Base-by-base conservation (phyloP, 2,888 invertebrate species). In the Caradrina kadenii region DNA sequence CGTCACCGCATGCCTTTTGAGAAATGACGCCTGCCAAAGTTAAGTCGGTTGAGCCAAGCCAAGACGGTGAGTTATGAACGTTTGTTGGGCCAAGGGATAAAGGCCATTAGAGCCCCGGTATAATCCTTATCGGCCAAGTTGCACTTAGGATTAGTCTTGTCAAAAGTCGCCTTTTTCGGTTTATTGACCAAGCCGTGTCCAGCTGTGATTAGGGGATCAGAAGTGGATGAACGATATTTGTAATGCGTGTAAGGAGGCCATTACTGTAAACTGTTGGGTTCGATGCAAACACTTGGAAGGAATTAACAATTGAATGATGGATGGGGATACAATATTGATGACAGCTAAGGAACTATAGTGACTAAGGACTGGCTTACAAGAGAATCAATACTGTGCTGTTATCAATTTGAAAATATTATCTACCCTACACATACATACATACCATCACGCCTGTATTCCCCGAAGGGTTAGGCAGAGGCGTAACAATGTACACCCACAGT, bases 21-120 rank as follows among this genome's bases (percentile, higher is more conserved):
- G 96, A 95, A 96, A 96, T 95, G 95, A 96, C 94, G 95, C 89
- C 94, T 95, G 95, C 95, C 95, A 94, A 95, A 95, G 94, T 93
- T 95, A 95, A 95, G 95, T 94, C 95, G 95, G 93, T 94, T 94
- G 93, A 94, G 95, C 93, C 93, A 93, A 93, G 93, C 88, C 89
- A 89, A 93, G 94, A 92, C 89, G 89, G 89, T 94, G 95, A 95
- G 91, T 95, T 95, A 95, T 95, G 93, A 92, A 90, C 94, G 93
- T 93, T 95, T 96, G 95, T 95, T 94, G 94, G 93, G 93, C 92
- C 90, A 91, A 88, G 91, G 95, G 95, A 95, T 95, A 93, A 93
- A 93, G 93, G 89, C 95, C 95, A 95, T 96, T 96, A 96, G 94
- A 92, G 91, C 90, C 89, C 88, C 88, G 88, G 92, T 87, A 91